Evolutionary conservation across 64 coral and sea anemone genomes (phyloP), one percentile per base, ranked within the genome.

Genomic region (Actinia equina): DNA sequence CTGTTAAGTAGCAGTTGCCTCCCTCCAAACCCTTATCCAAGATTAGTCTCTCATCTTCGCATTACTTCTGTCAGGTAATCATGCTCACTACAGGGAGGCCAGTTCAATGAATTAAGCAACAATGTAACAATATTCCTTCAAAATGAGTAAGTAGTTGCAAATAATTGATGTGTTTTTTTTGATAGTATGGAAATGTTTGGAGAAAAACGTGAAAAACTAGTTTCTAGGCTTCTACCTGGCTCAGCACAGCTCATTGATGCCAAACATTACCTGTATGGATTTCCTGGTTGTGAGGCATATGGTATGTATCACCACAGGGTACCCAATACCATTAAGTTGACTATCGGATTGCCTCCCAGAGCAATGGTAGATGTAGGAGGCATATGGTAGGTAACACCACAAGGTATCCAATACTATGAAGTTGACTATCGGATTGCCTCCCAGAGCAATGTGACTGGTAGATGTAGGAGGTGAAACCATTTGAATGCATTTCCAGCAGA

Each of bases 151-250:
- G 13, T 16, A 57, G 55, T 13, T 57, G 55, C 55, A 57, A 57
- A 16, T 57, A 13, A 71, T n/a, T 71, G 16, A 71, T 74, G 8
- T 52, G 6, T 2, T 82, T 74, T 64, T 79, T 60, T 25, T 74
- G 62, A 2, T 17, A 96, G 94, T 44, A 96, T 96, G 94, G 94
- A 93, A 44, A 80, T 96, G 17, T 90, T 96, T 45, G 88, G 94
- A 79, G 94, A 96, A 20, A 83, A 83, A 59, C 79, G 30, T 7
- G 76, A 82, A 16, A 88, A 76, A 16, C 80, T 93, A 15, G 59
- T 93, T 37, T 80, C 88, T 15, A 93, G 86, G 61, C 91, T 96
- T 5, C 44, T 92, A 12, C 71, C 91, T 19, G 85, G 84, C 13
- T 89, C 91, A 7, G 65, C 80, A 7, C 94, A 93, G 56, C 55